Evolutionary conservation across 30 jellyfish, hydroid and myxozoan genomes (phyloP).

Genomic region (Sanderia malayensis): DNA sequence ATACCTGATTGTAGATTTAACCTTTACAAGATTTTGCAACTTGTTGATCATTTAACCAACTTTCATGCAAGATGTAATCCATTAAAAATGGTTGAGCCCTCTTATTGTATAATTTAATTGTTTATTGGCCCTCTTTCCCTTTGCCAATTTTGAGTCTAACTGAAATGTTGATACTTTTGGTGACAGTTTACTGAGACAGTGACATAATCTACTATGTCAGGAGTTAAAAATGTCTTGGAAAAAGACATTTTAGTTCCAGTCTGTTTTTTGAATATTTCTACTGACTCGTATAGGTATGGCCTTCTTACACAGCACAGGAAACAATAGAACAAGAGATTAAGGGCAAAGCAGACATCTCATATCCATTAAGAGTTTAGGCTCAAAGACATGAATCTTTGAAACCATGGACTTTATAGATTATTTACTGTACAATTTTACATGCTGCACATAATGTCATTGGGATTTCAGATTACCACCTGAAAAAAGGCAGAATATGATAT

Average conservation of each 20-base stretch:
- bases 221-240: not conserved
- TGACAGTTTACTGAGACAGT: constrained; percentile 1
- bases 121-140: not conserved
- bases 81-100: not conserved
- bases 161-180: not conserved
- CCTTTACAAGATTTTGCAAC: not conserved
- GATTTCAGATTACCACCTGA: too few species aligned
- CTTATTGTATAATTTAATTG: not conserved
- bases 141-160: not conserved
- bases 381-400: too few species aligned
- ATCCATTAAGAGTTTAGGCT: too few species aligned
- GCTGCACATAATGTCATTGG: too few species aligned
- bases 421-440: too few species aligned
- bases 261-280: not conserved
- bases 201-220: not conserved
- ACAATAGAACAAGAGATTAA: too few species aligned
- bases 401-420: too few species aligned
- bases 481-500: too few species aligned
- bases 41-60: not conserved
- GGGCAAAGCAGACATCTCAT: too few species aligned
- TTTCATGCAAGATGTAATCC: not conserved
- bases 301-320: constrained; percentile 1
- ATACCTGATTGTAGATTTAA: not conserved
- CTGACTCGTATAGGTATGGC: constrained; percentile 3
- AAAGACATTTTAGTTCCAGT: not conserved